These are phyloP conservation scores for human DNA, from an alignment of 2,113 vertebrate genomes.

Conservation along the genomic window DNA sequence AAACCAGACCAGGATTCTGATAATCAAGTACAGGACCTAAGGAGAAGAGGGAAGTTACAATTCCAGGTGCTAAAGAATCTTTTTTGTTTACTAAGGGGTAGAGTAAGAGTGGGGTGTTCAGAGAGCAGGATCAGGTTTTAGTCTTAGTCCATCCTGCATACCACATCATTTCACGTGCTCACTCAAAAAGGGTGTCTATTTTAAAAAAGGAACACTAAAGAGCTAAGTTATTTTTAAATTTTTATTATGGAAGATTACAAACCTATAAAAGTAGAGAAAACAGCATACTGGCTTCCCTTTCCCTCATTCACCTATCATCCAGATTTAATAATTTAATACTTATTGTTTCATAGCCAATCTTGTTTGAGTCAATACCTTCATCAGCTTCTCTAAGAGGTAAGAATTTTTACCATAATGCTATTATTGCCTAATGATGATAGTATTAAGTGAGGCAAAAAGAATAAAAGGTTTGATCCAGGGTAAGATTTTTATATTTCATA, in stretches of 20 bases:
- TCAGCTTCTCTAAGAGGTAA: background rate
- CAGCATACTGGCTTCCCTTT: background rate
- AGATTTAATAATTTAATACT: conserved; percentile 41
- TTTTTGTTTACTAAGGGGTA: background rate
- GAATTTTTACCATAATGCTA: background rate
- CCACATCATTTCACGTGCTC: background rate
- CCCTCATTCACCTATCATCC: background rate
- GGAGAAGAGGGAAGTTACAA: background rate
- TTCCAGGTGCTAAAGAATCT: background rate
- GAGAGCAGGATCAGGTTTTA: background rate
- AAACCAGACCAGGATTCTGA: background rate
- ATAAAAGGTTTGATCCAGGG: background rate
- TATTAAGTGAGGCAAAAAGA: background rate
- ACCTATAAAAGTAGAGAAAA: background rate
- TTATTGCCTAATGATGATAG: background rate
- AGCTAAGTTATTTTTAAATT: background rate
- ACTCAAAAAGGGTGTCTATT: background rate
- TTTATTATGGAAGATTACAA: conserved; percentile 4
- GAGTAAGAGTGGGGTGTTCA: background rate
- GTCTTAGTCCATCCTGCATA: background rate
- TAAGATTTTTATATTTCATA: background rate
- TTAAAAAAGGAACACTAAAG: background rate
- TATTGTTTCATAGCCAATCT: background rate
- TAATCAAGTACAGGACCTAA: background rate
- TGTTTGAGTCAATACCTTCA: background rate